A percentile compares a stretch with the other conserved stretches of the same genome.
These are phyloP conservation scores for Caenorhabditis afra DNA, from an alignment of 2,888 invertebrate species.

Conservation along the genomic window DNA sequence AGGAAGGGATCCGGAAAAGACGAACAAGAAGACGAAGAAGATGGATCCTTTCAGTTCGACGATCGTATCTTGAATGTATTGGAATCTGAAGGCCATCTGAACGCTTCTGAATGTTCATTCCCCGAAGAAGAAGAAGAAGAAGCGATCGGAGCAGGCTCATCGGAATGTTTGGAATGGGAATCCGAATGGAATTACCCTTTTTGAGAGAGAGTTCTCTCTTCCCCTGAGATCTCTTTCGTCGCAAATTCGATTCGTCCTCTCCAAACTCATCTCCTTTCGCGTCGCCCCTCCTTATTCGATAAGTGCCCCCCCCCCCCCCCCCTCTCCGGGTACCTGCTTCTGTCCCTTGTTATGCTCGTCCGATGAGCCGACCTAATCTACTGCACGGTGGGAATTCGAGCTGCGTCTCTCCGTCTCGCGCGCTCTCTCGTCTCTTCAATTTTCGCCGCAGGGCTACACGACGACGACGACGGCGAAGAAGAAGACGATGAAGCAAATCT, in stretches of 20 bases:
- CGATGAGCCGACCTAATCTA: conserved; percentile 50
- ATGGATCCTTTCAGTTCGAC: too few relatives aligned
- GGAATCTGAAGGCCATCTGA: too few relatives aligned
- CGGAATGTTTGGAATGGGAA: too few relatives aligned
- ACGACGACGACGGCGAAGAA: too few relatives aligned
- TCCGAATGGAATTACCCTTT: too few relatives aligned
- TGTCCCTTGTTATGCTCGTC: conserved; percentile 24
- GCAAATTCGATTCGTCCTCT: conserved; percentile 14
- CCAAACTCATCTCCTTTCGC: conserved; percentile 27
- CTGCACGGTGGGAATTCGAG: conserved; percentile 41
- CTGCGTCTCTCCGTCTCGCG: conserved; percentile 9
- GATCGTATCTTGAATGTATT: too few relatives aligned
- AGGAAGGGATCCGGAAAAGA: too few relatives aligned
- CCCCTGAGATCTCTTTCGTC: conserved; percentile 4
- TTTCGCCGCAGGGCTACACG: conserved; percentile 30
- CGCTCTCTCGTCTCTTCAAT: conserved; percentile 29
- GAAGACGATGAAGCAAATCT: conserved; percentile 46
- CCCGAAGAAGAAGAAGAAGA: too few relatives aligned
- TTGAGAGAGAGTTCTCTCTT: neutral
- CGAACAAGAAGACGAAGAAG: neutral
- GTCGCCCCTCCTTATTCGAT: conserved; percentile 30
- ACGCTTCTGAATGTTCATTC: too few relatives aligned
- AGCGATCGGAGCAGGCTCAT: too few relatives aligned
- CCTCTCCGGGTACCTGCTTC: conserved; percentile 38
- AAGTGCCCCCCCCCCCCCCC: conserved; percentile 25